phyloP scores from a whole-genome alignment of 1,140 invertebrate species.

The Sminthurinus signatus region DNA sequence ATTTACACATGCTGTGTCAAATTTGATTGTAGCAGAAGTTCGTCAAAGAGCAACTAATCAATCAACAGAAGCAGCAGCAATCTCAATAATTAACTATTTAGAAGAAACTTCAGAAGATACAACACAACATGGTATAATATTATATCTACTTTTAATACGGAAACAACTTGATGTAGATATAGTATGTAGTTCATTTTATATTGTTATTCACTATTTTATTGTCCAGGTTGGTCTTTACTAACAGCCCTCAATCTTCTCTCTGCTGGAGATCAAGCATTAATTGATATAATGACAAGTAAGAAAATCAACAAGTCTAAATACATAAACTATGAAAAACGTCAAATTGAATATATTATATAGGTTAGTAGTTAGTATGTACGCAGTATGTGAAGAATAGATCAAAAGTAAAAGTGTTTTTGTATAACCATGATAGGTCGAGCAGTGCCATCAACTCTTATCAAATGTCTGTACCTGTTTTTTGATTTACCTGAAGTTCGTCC shows the following conservation, averaged over 20 bases:
- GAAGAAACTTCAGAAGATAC: slow-evolving; percentile 81
- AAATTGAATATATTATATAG: no score
- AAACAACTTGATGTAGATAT: no score
- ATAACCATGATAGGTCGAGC: no score
- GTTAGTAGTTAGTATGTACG: no score
- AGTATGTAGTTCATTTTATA: no score
- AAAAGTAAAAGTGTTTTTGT: no score
- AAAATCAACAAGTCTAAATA: no score
- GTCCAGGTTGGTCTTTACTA: slow-evolving; percentile 64
- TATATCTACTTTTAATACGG: no score
- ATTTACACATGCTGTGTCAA: slow-evolving; percentile 89
- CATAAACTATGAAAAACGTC: no score
- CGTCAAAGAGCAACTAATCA: slow-evolving; percentile 87
- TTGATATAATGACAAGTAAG: slow-evolving; percentile 95
- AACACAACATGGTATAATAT: slow-evolving; percentile 57
- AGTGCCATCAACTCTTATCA: slow-evolving; percentile 94
- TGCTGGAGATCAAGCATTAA: slow-evolving; percentile 68
- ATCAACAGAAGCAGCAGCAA: slow-evolving; percentile 89
- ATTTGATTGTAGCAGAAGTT: slow-evolving; percentile 92
- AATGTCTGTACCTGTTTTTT: slow-evolving; percentile 98
- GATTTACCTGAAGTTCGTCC: slow-evolving; percentile 78
- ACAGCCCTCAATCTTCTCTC: slow-evolving; percentile 78
- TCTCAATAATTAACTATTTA: slow-evolving; percentile 90
- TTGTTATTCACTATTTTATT: no score
- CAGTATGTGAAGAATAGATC: no score